Base-by-base conservation (phyloP, 2,888 invertebrate genomes). In the Alcis repandata region DNA sequence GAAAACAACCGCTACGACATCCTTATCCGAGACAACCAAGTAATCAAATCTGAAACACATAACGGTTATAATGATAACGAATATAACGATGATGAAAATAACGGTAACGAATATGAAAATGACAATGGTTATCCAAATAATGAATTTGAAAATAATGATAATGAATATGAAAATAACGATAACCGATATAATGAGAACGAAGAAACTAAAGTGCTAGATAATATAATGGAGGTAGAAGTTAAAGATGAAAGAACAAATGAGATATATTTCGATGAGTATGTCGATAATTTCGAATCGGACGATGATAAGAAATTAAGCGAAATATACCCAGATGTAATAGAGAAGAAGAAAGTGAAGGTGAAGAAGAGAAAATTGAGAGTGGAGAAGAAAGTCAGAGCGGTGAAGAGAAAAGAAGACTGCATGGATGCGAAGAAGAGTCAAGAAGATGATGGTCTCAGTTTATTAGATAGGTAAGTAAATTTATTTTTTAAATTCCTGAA, bases 291-390 rank as follows among this genome's bases (percentile, higher is more conserved):
- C 22, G 83, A 86, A 1, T 84, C 86, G 0, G 89, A 88, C 0
- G 87, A 86, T 33, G 78, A 89, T 52, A 79, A 78, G 40, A 82
- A 79, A 0, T 53, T 89, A 0, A 89, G 89, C 63, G 88, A 89
- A 46, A 80, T 89, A 4, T 80, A 78, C 59, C 70, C 73, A 19
- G 80, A 79, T 59, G 53, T 78, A 43, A 71, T 78, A 1, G 43
- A 36, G 52, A 80, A 76, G 32, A 15, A 73, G 2, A 80, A 75
- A 2, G 72, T 78, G 6, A 79, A 46, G 43, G 72, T 78, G 0
- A 45, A 41, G 52, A 80, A 75, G 38, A 15, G 73, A 7, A 80
- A 75, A 2, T 70, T 78, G 8, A 79, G 77, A 22, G 43, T 69
- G 17, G 71, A 76, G 33, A 80, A 72, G 62, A 77, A 72, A 15